phyloP scores from a whole-genome alignment of 2,113 vertebrate genomes.

The Cygnus atratus region DNA sequence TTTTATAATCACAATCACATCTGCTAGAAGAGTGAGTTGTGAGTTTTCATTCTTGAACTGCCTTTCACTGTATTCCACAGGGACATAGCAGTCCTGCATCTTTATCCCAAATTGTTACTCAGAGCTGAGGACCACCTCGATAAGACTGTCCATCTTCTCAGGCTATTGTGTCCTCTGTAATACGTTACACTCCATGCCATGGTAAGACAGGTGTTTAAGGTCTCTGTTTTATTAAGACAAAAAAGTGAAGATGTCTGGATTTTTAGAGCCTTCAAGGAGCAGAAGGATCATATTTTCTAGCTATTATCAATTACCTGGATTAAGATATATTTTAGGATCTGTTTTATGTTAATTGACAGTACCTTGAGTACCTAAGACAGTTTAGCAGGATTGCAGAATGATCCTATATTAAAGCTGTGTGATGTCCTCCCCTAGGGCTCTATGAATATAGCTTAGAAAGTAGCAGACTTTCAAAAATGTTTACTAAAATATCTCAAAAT shows the following conservation, averaged over 20 bases:
- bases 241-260: neutral
- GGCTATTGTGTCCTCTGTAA: neutral
- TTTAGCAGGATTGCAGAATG: neutral
- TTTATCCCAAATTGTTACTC: neutral
- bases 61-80: neutral
- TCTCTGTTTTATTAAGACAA: neutral
- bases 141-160: neutral
- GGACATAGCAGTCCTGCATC: neutral
- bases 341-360: neutral
- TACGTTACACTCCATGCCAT: accelerated
- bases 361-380: neutral
- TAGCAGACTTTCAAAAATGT: neutral
- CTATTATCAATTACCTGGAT: neutral
- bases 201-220: neutral
- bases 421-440: neutral
- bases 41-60: neutral
- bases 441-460: neutral
- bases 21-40: conserved; percentile 7
- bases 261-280: neutral
- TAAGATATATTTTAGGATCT: neutral
- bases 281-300: neutral
- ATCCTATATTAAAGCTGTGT: neutral
- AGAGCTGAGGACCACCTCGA: neutral
- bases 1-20: conserved; percentile 43
- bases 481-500: neutral